Evolutionary conservation across 2,113 vertebrate genomes (phyloP).

Genomic region (Ammodramus savannarum): DNA sequence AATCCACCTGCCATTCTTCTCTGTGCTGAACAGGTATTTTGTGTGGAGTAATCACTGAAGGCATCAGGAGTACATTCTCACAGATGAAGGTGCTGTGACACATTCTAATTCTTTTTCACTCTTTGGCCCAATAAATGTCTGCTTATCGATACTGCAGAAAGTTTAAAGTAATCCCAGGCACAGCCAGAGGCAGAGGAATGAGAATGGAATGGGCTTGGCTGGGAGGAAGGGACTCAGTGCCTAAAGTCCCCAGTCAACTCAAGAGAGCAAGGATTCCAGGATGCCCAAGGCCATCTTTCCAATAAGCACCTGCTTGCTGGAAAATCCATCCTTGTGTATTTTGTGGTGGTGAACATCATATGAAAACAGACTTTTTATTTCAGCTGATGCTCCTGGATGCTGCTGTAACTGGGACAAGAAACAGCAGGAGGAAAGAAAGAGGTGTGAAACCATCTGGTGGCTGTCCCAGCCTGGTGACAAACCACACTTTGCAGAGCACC

Average conservation of each 20-base stretch:
- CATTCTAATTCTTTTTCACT: background rate
- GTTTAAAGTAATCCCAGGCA: background rate
- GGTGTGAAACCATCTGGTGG: background rate
- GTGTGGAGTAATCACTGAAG: background rate
- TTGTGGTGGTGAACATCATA: background rate
- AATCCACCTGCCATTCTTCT: background rate
- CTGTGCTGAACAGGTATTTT: background rate
- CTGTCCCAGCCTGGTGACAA: background rate
- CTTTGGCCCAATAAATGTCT: background rate
- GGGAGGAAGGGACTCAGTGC: background rate
- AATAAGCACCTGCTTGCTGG: background rate
- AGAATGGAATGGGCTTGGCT: background rate
- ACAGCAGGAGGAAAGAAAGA: background rate
- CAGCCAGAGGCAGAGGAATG: background rate
- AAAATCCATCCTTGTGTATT: background rate
- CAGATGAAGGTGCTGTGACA: background rate
- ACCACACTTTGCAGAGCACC: background rate
- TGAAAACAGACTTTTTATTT: background rate
- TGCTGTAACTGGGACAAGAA: background rate
- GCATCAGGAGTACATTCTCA: background rate
- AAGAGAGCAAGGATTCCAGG: background rate
- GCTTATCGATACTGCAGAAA: background rate
- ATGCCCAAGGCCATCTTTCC: background rate
- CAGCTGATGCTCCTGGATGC: background rate
- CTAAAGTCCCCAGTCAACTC: background rate